Evolutionary conservation across 1,140 invertebrate genomes (phyloP).

Genomic region (Aricia agestis): DNA sequence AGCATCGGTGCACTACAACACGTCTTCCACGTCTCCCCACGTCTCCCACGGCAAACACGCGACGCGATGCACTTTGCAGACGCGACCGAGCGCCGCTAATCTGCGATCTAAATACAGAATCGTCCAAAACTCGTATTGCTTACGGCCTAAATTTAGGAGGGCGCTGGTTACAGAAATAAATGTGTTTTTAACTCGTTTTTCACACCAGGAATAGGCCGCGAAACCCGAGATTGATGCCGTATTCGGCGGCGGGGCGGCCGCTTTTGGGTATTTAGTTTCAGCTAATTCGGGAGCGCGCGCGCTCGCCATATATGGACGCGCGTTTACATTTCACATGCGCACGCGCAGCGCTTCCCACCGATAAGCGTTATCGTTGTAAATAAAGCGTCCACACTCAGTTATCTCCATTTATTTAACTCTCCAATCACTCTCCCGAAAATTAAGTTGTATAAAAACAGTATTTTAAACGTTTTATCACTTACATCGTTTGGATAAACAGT

Average conservation of each 20-base stretch:
- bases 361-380: not conserved
- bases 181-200: conserved; percentile 70
- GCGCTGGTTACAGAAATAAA: conserved; percentile 71
- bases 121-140: conserved; percentile 71
- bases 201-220: conserved; percentile 62
- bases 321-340: conserved; percentile 42
- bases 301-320: conserved; percentile 49
- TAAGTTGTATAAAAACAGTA: not conserved
- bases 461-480: not conserved
- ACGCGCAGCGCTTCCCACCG: not conserved
- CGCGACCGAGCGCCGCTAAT: conserved; percentile 50
- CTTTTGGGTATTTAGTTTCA: conserved; percentile 71
- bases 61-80: conserved; percentile 14
- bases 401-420: no score
- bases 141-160: conserved; percentile 73
- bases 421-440: not conserved
- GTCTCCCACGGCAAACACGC: conserved; percentile 22
- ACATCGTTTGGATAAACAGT: not conserved
- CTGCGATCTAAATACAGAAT: conserved; percentile 74
- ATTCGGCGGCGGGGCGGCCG: conserved; percentile 54
- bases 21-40: not conserved
- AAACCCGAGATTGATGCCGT: conserved; percentile 68
- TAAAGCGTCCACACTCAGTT: not conserved
- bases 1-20: conserved; percentile 66
- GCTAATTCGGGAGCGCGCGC: conserved; percentile 38